phyloP scores from a whole-genome alignment of 2,113 vertebrate species.

The Empidonax traillii region DNA sequence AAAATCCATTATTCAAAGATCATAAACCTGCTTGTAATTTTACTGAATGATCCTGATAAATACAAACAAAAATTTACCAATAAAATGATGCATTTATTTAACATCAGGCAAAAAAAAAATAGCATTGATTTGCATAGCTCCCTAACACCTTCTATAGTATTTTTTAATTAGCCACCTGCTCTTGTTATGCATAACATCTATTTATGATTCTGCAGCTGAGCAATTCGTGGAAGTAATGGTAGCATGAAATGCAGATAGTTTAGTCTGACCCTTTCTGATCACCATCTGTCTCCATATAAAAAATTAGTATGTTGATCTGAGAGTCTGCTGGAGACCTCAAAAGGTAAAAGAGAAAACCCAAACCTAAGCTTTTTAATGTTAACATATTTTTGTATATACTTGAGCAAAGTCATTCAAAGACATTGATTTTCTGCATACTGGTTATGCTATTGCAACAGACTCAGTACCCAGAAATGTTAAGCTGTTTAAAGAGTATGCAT shows the following conservation, averaged over 20 bases:
- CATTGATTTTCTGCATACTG: not conserved
- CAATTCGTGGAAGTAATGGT: not conserved
- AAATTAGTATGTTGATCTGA: not conserved
- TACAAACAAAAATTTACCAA: not conserved
- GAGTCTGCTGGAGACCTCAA: not conserved
- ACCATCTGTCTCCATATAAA: not conserved
- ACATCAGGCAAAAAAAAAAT: not conserved
- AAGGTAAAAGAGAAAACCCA: not conserved
- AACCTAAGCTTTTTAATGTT: not conserved
- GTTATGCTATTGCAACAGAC: not conserved
- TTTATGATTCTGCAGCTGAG: not conserved
- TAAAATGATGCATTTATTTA: not conserved
- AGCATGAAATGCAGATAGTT: not conserved
- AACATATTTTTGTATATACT: not conserved
- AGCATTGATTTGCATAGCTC: not conserved
- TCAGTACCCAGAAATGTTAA: not conserved
- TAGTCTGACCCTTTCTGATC: not conserved
- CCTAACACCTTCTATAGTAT: not conserved
- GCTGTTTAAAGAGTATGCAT: not conserved
- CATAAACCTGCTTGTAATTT: not conserved
- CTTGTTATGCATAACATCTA: not conserved
- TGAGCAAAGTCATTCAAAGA: not conserved
- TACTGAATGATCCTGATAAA: not conserved
- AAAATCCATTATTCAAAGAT: not conserved
- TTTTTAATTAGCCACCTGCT: conserved; percentile 13